phyloP scores from a whole-genome alignment of 2,113 vertebrate genomes.

The Aepyceros melampus region DNA sequence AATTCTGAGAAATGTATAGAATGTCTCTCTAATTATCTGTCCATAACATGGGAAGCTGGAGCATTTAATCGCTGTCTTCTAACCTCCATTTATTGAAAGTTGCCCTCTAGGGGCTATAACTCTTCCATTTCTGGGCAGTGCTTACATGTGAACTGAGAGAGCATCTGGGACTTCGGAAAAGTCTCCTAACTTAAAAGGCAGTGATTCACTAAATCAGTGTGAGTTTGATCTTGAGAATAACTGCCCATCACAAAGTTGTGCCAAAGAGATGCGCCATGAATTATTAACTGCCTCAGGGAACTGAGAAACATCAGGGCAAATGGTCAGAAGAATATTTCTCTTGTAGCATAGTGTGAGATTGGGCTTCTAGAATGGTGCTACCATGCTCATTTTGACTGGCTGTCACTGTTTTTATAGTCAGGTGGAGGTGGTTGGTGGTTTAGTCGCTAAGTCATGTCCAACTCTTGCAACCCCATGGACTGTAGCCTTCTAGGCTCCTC shows the following conservation, averaged over 20 bases:
- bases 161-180: neutral
- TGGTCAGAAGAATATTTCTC: neutral
- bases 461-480: neutral
- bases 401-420: neutral
- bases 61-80: neutral
- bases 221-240: neutral
- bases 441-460: neutral
- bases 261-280: neutral
- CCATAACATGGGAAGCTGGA: neutral
- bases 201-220: neutral
- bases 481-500: neutral
- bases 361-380: neutral
- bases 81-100: neutral
- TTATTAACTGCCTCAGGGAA: neutral
- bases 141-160: neutral
- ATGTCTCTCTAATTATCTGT: neutral
- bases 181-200: neutral
- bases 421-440: neutral
- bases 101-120: neutral
- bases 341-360: neutral
- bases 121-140: neutral
- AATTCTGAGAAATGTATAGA: neutral
- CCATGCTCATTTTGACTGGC: neutral
- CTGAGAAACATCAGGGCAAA: neutral
- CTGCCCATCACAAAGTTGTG: neutral